Base-by-base conservation (phyloP, 2,888 invertebrate genomes). In the Lepidochrysops patricia region DNA sequence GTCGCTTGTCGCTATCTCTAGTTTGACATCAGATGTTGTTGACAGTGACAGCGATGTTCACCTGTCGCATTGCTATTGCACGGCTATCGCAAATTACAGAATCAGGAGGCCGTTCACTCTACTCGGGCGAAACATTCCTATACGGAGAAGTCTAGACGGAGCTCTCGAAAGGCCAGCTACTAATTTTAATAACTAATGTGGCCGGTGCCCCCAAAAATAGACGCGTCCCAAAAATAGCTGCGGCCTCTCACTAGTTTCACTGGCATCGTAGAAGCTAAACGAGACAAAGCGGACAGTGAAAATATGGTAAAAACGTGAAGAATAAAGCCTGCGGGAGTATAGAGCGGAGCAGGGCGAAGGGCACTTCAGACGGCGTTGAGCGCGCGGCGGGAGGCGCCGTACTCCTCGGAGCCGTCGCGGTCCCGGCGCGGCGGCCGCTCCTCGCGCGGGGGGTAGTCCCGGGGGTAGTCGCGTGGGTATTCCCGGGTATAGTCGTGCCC, bases 301-400 rank as follows among this genome's bases (percentile, higher is more conserved):
- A 15, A 60, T 56, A 58, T 52, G 57, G 60, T 54, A 54, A 61
- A 49, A 50, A 29, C 49, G 57, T 58, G 35, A 37, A 57, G 37
- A 56, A 54, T 27, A 9, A 29, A 32, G 54, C 56, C 23, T 23
- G 26, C 59, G 52, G 57, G 60, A 61, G 58, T 63, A 64, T 60
- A 61, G 50, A 58, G 62, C 62, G 60, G 64, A 58, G 34, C 59
- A 48, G 56, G 52, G 29, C 58, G 13, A 43, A 32, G 58, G 50
- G 52, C 57, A 77, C 77, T 82, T 92, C 93, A 94, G 83, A 94
- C 94, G 80, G 93, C 94, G 85, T 94, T 94, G 72, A 93, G 91
- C 70, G 93, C 93, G 74, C 94, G 91, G 64, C 94, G 90, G 70
- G 93, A 92, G 48, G 93, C 90, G 64, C 91, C 91, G 80, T 92